Base-by-base conservation (phyloP, 2,888 invertebrate genomes). In the Strigamia transsilvanica region DNA sequence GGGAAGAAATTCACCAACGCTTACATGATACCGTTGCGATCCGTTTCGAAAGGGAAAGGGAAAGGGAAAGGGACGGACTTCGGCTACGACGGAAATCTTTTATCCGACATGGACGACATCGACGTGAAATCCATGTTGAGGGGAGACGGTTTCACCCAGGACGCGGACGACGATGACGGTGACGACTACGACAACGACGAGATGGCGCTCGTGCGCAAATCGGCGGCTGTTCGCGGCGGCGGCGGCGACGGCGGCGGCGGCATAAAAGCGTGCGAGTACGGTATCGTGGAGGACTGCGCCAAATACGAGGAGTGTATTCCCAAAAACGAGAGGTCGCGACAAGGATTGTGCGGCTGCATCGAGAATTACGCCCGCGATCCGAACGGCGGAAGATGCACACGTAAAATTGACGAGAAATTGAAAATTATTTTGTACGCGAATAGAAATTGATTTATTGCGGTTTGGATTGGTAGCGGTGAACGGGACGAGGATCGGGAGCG, bases 291-390 rank as follows among this genome's bases (percentile, higher is more conserved):
- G 0, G 90, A 90, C 80, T 95, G 95, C 86, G 91, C 91, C 0
- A 88, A 89, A 32, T 93, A 94, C 87, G 93, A 94, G 87, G 91
- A 92, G 85, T 95, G 95, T 87, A 88, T 92, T 3, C 89, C 88
- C 46, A 87, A 90, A 13, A 88, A 87, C 82, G 85, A 88, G 0
- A 92, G 92, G 86, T 89, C 91, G 2, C 88, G 91, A 61, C 91
- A 91, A 85, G 94, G 94, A 0, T 88, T 93, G 46, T 96, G 95
- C 85, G 91, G 91, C 86, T 95, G 95, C 88, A 88, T 91, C 27
- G 88, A 90, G 0, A 93, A 93, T 0, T 94, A 90, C 84, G 87
- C 87, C 21, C 89, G 91, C 82, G 91, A 91, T 85, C 46, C 82
- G 34, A 81, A n/a, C 3, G 83, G 82, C 66, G 85, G 85, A n/a